Percentiles rank a stretch among this genome's conserved stretches.
phyloP scores from a whole-genome alignment of 2,888 invertebrate species.

The Galerucella calmariensis region DNA sequence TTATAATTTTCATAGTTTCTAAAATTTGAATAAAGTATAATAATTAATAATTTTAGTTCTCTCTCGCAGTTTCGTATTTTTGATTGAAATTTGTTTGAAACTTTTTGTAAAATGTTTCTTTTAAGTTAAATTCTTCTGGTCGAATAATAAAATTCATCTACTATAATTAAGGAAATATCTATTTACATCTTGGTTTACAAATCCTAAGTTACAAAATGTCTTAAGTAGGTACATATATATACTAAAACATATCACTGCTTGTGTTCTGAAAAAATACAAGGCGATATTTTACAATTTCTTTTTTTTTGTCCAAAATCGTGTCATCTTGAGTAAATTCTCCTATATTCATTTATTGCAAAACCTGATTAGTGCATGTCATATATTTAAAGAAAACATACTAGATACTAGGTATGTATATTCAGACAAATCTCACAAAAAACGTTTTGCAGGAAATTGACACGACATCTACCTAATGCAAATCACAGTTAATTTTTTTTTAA shows the following conservation, averaged over 20 bases:
- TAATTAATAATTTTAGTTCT: too few species aligned
- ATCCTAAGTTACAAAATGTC: conserved; percentile 53
- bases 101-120: conserved; percentile 7
- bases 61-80: background rate
- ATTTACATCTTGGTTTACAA: conserved; percentile 54
- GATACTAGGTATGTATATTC: too few species aligned
- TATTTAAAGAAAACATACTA: too few species aligned
- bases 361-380: too few species aligned
- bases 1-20: too few species aligned
- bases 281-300: background rate
- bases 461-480: background rate
- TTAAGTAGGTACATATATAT: conserved; percentile 36
- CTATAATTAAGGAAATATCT: conserved; percentile 44
- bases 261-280: conserved; percentile 24
- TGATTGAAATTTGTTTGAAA: background rate
- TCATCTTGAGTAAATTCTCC: background rate
- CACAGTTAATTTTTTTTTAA: background rate
- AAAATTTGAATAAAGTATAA: too few species aligned
- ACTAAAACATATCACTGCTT: conserved; percentile 30
- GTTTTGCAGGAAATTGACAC: too few species aligned
- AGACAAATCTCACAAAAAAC: too few species aligned
- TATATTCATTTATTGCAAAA: too few species aligned
- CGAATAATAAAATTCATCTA: conserved; percentile 14
- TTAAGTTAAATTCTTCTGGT: conserved; percentile 17
- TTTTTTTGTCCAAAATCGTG: background rate